Evolutionary conservation across 1,140 invertebrate genomes (phyloP).

Genomic region (Scaptodrosophila lebanonensis): DNA sequence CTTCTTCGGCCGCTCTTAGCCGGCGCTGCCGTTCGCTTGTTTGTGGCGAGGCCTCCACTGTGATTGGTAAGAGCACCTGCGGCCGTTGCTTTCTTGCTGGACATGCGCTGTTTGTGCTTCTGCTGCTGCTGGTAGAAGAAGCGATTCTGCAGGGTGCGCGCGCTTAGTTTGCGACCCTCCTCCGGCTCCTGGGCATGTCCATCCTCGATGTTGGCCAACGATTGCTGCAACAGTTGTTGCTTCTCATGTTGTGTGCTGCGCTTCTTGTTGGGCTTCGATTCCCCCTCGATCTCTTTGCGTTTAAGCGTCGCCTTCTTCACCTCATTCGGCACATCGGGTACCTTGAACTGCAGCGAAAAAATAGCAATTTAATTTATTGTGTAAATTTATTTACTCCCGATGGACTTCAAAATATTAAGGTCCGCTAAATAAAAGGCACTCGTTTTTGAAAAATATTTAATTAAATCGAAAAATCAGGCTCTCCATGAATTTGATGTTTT

Average conservation of each 20-base stretch:
- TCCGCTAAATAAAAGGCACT: too few relatives aligned
- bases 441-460: too few relatives aligned
- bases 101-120: constrained; percentile 55
- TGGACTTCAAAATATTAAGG: too few relatives aligned
- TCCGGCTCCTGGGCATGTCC: constrained; percentile 24
- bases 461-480: too few relatives aligned
- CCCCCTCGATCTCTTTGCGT: constrained; percentile 58
- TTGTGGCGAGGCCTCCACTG: constrained; percentile 4
- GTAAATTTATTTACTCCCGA: too few relatives aligned
- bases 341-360: constrained; percentile 52
- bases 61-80: constrained; percentile 28
- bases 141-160: constrained; percentile 51
- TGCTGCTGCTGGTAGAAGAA: constrained; percentile 65
- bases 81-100: constrained; percentile 39
- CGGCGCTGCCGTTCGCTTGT: constrained; percentile 36
- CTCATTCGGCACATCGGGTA: constrained; percentile 65
- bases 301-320: constrained; percentile 62
- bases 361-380: neutral
- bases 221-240: constrained; percentile 29
- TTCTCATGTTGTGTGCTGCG: constrained; percentile 46
- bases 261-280: constrained; percentile 55
- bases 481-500: too few relatives aligned
- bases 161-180: constrained; percentile 29
- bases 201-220: constrained; percentile 34
- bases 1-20: constrained; percentile 49